Evolutionary conservation across 2,113 vertebrate genomes (phyloP), one percentile per base, ranked within the genome.

Genomic region (Tapirus terrestris): DNA sequence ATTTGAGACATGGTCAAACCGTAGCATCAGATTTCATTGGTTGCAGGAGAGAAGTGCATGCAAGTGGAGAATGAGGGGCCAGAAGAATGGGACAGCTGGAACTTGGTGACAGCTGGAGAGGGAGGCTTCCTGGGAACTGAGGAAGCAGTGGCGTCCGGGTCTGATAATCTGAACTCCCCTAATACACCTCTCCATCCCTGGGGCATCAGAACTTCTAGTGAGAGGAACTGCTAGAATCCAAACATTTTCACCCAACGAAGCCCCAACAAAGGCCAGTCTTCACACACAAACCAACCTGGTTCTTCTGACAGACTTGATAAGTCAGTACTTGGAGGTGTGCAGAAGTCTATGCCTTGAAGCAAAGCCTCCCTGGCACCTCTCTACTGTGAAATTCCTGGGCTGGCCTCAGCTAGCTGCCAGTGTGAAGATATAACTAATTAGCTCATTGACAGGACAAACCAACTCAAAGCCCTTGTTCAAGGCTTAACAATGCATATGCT

Each of bases 191-290:
- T 82, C 45, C 8, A 1, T 61, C 31, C 13, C 16, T 0, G 21
- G 51, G 77, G 9, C 43, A 77, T 60, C 72, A 75, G 29, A 84
- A 68, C 43, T n/a, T 95, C 43, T 65, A 65, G 39, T 73, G 80
- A 90, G 58, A 65, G n/a, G 80, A 93, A 90, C 20, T 36, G 29
- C 63, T 61, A 92, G 51, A 88, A 68, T 51, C 63, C 39, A 45
- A 65, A 76, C 29, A 36, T 79, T 70, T 87, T 79, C n/a, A 61
- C 4, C 3, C 33, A 36, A 33, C 14, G n/a, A 67, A 61, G 12
- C 5, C 45, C 20, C 63, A 53, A 5, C 12, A 58, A 86, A 90
- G 7, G 23, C 79, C 36, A 31, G 33, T 51, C 61, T 91, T 91
- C 79, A 73, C 45, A 72, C 29, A 70, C 25, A 87, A n/a, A 75